phyloP scores from a whole-genome alignment of 2,113 vertebrate genomes.

The Vidua chalybeata region DNA sequence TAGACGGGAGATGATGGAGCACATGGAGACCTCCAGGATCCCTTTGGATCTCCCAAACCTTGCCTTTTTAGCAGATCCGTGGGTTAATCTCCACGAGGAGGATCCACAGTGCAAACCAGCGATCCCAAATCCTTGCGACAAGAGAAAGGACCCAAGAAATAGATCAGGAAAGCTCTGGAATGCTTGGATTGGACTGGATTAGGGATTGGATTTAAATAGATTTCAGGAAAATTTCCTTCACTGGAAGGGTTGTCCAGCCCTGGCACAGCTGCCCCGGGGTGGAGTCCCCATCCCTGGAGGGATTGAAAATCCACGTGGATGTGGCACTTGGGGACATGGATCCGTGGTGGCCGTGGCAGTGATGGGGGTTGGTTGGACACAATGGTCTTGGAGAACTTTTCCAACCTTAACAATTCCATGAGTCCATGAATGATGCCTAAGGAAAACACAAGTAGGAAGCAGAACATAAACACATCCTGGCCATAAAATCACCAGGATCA shows the following conservation, averaged over 20 bases:
- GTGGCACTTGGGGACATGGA: neutral
- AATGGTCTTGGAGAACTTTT: rapidly evolving
- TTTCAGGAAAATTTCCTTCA: neutral
- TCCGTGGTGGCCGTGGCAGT: neutral
- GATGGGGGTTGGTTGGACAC: neutral
- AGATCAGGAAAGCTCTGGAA: neutral
- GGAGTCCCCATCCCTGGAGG: neutral
- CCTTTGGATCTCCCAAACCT: neutral
- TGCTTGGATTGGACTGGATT: neutral
- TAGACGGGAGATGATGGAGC: neutral
- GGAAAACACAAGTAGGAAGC: neutral
- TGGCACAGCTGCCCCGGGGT: neutral
- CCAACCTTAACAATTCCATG: neutral
- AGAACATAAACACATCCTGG: neutral
- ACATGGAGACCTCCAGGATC: neutral
- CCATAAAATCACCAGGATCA: neutral
- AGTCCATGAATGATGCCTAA: neutral
- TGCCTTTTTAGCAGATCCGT: rapidly evolving
- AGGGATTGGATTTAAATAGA: neutral
- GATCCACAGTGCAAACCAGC: neutral
- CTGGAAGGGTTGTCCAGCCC: neutral
- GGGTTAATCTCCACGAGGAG: neutral
- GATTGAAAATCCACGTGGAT: neutral
- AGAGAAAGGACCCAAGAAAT: neutral
- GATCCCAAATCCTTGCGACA: neutral